Evolutionary conservation across 2,797 vertebrate genomes (phyloP).

Genomic region (Periparus ater): DNA sequence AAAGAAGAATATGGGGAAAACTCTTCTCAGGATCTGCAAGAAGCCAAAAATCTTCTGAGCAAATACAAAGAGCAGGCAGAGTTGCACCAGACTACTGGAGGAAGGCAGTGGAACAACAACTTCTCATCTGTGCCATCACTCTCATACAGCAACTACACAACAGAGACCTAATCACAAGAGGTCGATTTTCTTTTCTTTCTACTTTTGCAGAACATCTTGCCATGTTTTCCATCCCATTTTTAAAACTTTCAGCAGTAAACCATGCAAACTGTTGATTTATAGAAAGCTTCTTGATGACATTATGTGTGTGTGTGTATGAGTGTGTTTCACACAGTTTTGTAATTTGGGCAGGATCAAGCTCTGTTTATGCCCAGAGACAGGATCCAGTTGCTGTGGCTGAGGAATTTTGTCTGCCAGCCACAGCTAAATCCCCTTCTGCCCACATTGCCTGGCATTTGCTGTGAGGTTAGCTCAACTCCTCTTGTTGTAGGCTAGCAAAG

Average conservation of each 20-base stretch:
- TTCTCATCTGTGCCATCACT: constrained; percentile 70
- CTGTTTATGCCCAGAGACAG: not conserved
- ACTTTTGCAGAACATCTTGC: constrained; percentile 40
- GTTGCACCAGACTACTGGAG: constrained; percentile 58
- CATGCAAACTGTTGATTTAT: constrained; percentile 22
- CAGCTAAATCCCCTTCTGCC: not conserved
- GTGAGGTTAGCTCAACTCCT: constrained; percentile 54
- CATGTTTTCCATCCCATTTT: constrained; percentile 36
- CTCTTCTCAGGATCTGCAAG: constrained; percentile 86
- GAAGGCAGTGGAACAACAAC: constrained; percentile 75
- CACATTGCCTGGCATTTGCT: constrained; percentile 28
- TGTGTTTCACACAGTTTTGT: constrained; percentile 14
- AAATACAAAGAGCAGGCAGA: constrained; percentile 77
- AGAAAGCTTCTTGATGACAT: constrained; percentile 36
- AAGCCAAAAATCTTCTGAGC: constrained; percentile 83
- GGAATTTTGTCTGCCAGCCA: not conserved
- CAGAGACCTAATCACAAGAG: constrained; percentile 67
- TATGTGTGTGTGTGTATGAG: constrained; percentile 17
- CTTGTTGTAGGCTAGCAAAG: constrained; percentile 27
- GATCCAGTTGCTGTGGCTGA: not conserved
- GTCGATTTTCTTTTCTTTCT: not conserved
- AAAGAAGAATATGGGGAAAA: constrained; percentile 86
- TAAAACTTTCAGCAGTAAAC: not conserved
- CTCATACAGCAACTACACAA: constrained; percentile 70
- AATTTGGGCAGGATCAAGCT: not conserved